Conservation (phyloP, 2,113 vertebrate species). For the Amblyopsis rosae region DNA sequence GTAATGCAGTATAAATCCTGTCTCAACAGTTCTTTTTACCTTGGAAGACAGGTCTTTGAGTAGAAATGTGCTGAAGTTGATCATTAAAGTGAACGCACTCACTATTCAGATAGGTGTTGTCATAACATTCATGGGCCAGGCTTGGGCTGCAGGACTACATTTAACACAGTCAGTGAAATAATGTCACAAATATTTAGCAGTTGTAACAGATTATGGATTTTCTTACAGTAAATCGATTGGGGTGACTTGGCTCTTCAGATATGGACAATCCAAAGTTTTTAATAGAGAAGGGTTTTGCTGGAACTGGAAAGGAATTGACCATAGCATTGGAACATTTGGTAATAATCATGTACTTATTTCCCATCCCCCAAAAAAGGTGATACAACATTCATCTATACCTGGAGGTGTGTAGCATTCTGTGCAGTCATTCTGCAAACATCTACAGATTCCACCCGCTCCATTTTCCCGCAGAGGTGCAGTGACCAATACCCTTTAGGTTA, state of each 20-base stretch:
- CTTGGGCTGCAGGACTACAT: constrained; percentile 80
- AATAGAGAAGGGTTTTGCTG: neutral
- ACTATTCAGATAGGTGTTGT: constrained; percentile 80
- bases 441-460: constrained; percentile 59
- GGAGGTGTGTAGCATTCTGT: constrained; percentile 2
- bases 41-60: constrained; percentile 71
- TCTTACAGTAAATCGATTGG: constrained; percentile 53
- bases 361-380: too few species aligned
- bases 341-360: neutral
- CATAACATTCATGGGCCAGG: constrained; percentile 72
- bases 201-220: constrained; percentile 1
- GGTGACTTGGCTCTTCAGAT: constrained; percentile 12
- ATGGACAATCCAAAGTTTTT: constrained; percentile 62
- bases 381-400: constrained; percentile 24
- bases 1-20: too few species aligned
- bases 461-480: constrained; percentile 64
- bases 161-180: constrained; percentile 3
- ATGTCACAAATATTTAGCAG: neutral
- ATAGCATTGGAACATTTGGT: constrained; percentile 6
- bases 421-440: neutral
- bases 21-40: constrained; percentile 57
- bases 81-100: constrained; percentile 73
- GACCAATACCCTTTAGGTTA: constrained; percentile 52
- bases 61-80: constrained; percentile 13
- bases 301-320: neutral